Conservation (phyloP, 2,888 invertebrate genomes). For the Idaea dimidiata region DNA sequence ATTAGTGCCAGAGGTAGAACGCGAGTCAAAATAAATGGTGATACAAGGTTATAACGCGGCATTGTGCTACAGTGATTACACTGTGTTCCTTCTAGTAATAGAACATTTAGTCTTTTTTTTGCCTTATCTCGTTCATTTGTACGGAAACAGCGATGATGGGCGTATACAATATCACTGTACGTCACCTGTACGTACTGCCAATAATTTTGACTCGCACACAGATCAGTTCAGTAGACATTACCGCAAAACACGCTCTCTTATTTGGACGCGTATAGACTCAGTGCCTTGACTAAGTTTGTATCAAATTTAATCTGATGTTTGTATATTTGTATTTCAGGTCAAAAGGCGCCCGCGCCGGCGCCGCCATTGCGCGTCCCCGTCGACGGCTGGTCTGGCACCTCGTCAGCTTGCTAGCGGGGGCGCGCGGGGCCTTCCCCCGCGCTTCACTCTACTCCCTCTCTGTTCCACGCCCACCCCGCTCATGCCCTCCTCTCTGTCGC, state of each 20-base stretch:
- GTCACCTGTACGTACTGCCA: neutral
- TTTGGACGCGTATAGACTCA: neutral
- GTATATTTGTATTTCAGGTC: conserved; percentile 44
- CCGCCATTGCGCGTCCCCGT: conserved; percentile 81
- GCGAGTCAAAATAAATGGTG: neutral
- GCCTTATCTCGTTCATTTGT: too few species aligned
- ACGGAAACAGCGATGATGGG: too few species aligned
- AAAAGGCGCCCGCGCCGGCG: conserved; percentile 83
- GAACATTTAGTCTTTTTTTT: too few species aligned
- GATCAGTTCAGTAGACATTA: neutral
- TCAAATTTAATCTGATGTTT: conserved; percentile 7
- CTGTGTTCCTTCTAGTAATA: too few species aligned
- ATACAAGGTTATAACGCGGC: neutral
- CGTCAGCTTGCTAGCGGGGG: conserved; percentile 77
- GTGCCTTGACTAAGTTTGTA: neutral
- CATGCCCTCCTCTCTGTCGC: conserved; percentile 15
- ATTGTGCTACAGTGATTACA: too few species aligned
- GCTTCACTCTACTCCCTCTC: conserved; percentile 9
- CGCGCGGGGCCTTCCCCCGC: conserved; percentile 60
- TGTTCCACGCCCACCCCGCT: conserved; percentile 17
- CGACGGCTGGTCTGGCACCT: conserved; percentile 78
- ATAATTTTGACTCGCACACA: neutral
- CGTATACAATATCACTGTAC: too few species aligned
- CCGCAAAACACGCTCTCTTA: neutral
- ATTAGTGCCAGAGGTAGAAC: neutral